Evolutionary conservation across 1,140 invertebrate species (phyloP).

Genomic region (Musca domestica): DNA sequence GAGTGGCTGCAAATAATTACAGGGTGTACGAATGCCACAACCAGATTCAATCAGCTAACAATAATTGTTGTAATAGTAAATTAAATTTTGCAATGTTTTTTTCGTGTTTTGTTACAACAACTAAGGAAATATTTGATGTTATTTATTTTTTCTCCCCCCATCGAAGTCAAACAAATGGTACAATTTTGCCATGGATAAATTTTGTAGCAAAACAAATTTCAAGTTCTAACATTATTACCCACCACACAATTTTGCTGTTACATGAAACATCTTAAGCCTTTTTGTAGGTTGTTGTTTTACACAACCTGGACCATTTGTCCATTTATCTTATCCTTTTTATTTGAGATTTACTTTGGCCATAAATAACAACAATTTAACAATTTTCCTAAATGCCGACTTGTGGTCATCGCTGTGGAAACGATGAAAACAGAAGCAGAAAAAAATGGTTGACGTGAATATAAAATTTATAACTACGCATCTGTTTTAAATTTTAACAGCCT

Average conservation of each 20-base stretch:
- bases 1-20: slow-evolving; percentile 16
- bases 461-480: slow-evolving; percentile 17
- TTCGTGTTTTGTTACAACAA: too few relatives aligned
- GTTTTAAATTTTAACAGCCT: slow-evolving; percentile 14
- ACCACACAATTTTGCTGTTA: too few relatives aligned
- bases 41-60: slow-evolving; percentile 9
- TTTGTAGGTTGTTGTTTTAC: neutral
- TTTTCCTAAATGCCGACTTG: neutral
- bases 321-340: too few relatives aligned
- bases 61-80: neutral
- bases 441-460: neutral
- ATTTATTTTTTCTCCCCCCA: neutral
- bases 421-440: too few relatives aligned
- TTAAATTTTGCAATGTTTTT: neutral
- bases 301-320: neutral
- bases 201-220: too few relatives aligned
- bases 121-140: neutral
- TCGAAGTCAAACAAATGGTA: neutral
- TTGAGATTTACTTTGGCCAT: neutral
- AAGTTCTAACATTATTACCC: too few relatives aligned
- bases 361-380: slow-evolving; percentile 16
- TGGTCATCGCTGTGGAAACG: too few relatives aligned
- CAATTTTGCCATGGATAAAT: neutral
- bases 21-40: slow-evolving; percentile 8
- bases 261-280: too few relatives aligned